These are phyloP conservation scores for Pomacea canaliculata DNA, from an alignment of 2,888 invertebrate genomes.

Conservation along the genomic window DNA sequence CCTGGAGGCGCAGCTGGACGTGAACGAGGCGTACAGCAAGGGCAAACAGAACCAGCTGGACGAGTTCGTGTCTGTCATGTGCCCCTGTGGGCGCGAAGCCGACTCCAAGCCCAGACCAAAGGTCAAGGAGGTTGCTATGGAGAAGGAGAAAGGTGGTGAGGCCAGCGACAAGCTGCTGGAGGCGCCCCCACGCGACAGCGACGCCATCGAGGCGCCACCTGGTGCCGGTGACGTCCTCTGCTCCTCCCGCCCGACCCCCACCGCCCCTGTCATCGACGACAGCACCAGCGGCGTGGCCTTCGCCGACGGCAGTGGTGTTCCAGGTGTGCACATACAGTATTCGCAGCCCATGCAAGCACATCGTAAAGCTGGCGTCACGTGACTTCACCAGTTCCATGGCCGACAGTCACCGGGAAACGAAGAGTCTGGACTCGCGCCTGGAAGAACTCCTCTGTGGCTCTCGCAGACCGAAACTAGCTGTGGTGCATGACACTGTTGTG, in stretches of 20 bases:
- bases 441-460: too few species aligned
- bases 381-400: too few species aligned
- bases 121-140: conserved; percentile 10
- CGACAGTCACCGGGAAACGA: too few species aligned
- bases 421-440: too few species aligned
- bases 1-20: conserved; percentile 15
- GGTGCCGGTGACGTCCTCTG: not conserved
- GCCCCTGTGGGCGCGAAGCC: conserved; percentile 9
- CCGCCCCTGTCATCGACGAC: not conserved
- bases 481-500: too few species aligned
- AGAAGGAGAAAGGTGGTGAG: conserved; percentile 15
- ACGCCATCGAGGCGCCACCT: not conserved
- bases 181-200: conserved; percentile 3
- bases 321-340: conserved; percentile 18
- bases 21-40: not conserved
- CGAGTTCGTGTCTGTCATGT: conserved; percentile 13
- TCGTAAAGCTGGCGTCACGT: conserved; percentile 1
- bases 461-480: too few species aligned
- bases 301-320: not conserved
- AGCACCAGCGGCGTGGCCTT: not conserved
- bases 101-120: conserved; percentile 13
- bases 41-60: conserved; percentile 12
- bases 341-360: conserved; percentile 23
- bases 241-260: not conserved
- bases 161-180: conserved; percentile 22